Evolutionary conservation across 2,113 vertebrate genomes (phyloP), one percentile per base, ranked within the genome.

Genomic region (Tragelaphus buxtoni): DNA sequence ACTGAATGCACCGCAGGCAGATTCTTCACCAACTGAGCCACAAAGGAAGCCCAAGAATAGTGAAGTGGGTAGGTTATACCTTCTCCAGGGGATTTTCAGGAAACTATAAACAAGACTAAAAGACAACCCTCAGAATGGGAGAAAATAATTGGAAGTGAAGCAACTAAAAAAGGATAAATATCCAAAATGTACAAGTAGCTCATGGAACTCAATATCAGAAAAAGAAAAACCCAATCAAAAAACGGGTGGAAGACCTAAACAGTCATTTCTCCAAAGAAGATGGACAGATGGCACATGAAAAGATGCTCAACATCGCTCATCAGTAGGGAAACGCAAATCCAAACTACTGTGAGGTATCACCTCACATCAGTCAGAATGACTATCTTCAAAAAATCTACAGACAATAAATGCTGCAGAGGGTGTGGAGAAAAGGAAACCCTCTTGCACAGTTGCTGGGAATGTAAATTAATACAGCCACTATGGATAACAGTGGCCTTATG

Each of bases 1-100:
- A 69, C 3, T 2, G 0, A 69, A 35, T 0, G 4, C 9, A 20
- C 9, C 11, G 4, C 18, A 35, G n/a, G 63, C 9, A 5, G 9
- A 35, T 69, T 35, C 2, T 35, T 69, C 18, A 69, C 63, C 63
- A 69, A 18, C 63, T 35, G n/a, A 69, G n/a, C 9, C 4, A 10
- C 18, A 5, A 22, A n/a, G n/a, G 63, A 69, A 22, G 9, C n/a
- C 63, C 18, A 69, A 35, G 63, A 69, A 5, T 22, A 69, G 2
- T 69, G 17, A 35, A 69, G 18, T 11, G n/a, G 63, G 63, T 20
- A 65, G n/a, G 9, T 35, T 22, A 35, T 69, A n/a, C n/a, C 18
- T 35, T 69, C 63, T 69, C 63, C 63, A 69, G 4, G 9, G n/a
- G 63, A 69, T 69, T 69, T 69, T 35, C n/a, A 69, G 69, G 20